Evolutionary conservation across 1,140 invertebrate genomes (phyloP), one percentile per base, ranked within the genome.

Genomic region (Araneus ventricosus): DNA sequence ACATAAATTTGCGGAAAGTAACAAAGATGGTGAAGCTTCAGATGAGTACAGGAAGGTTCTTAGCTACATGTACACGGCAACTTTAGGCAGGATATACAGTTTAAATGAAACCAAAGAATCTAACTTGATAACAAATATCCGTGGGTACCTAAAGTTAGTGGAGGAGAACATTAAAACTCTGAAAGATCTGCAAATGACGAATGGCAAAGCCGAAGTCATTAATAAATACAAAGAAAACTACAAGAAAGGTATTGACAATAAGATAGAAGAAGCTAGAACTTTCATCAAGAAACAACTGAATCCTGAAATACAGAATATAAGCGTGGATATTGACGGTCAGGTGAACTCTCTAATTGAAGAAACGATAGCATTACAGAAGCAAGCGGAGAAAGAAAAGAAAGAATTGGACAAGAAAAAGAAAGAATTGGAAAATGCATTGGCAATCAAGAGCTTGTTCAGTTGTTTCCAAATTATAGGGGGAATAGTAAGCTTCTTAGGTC

Each of bases 291-390:
- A 70, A 22, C 22, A n/a, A 24, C 45, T 88, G 27, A 17, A 1
- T 5, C 87, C 87, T 0, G 87, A 88, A n/a, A 70, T 88, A 45
- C 37, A 70, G 1, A 88, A 45, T 39, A 88, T 88, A 70, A 34
- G 22, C 5, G 17, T 10, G 37, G 37, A 88, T 3, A 39, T 88
- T 4, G 87, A 88, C 34, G 22, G 20, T 1, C 22, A 70, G 24
- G 45, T 88, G 24, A 63, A 63, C 5, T 45, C 22, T 22, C 22
- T 88, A 39, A 45, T 88, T 0, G 37, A n/a, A n/a, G 87, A 88
- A 52, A 57, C 52, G 17, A 24, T 67, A 3, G 37, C 22, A 2
- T 41, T 88, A 20, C 61, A 88, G 70, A 37, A 70, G 17, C 7
- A 88, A 7, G 37, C 87, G 0, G 41, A 70, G 30, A 37, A 37